Evolutionary conservation across 2,797 vertebrate species (phyloP).

Genomic region (Malacoctenus gilli): DNA sequence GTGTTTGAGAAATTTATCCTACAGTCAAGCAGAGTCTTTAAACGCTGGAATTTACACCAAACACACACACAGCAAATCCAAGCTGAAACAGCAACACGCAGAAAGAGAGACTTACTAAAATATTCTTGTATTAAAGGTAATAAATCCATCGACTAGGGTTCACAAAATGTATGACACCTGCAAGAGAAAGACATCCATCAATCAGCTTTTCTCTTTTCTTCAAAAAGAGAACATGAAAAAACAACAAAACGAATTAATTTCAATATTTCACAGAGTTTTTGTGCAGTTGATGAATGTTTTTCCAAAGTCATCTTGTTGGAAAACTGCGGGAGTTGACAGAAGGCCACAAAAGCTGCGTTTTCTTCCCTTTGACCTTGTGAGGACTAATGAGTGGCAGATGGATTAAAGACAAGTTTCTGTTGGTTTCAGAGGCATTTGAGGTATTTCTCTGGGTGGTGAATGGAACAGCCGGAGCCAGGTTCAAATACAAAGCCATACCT

Average conservation of each 20-base stretch:
- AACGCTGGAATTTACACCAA: too few species aligned
- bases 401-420: slow-evolving; percentile 3
- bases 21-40: too few species aligned
- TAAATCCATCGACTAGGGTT: slow-evolving; percentile 81
- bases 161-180: slow-evolving; percentile 73
- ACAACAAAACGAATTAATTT: too few species aligned
- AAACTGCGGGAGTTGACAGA: too few species aligned
- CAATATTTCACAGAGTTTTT: too few species aligned
- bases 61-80: too few species aligned
- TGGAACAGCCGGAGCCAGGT: slow-evolving; percentile 46
- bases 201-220: not conserved
- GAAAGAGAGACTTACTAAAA: slow-evolving; percentile 76
- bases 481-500: slow-evolving; percentile 60
- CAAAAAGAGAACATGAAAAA: too few species aligned
- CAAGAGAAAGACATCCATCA: slow-evolving; percentile 48
- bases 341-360: not conserved
- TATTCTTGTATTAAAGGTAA: slow-evolving; percentile 75
- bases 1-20: too few species aligned
- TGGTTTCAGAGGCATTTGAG: slow-evolving; percentile 31
- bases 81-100: not conserved
- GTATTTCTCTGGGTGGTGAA: slow-evolving; percentile 32
- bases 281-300: too few species aligned
- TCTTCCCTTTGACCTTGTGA: slow-evolving; percentile 9
- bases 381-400: slow-evolving; percentile 1
- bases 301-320: too few species aligned